Evolutionary conservation across 2,113 vertebrate species (phyloP).

Genomic region (Theropithecus gelada): DNA sequence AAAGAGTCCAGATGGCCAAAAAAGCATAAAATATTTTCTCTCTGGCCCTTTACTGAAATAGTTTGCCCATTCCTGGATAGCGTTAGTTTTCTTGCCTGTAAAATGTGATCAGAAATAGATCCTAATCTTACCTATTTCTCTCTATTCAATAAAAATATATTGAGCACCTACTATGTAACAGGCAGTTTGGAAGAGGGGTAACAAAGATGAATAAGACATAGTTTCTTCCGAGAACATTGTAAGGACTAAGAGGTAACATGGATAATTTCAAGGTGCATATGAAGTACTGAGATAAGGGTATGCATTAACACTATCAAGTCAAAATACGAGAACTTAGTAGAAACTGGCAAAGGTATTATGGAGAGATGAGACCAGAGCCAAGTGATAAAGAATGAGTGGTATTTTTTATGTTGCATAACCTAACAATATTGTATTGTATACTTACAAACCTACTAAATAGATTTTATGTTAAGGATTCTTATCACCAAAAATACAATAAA

Average conservation of each 20-base stretch:
- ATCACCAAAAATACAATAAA: background rate
- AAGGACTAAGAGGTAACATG: background rate
- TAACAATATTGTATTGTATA: background rate
- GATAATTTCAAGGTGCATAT: background rate
- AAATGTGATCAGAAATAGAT: background rate
- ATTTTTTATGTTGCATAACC: background rate
- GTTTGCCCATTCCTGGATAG: background rate
- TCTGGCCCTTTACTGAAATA: background rate
- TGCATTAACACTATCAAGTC: background rate
- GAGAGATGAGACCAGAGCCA: background rate
- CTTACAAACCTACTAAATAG: background rate
- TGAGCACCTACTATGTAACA: background rate
- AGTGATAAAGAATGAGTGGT: background rate
- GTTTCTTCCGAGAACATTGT: background rate
- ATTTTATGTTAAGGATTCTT: background rate
- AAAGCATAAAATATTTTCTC: background rate
- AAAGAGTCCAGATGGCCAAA: background rate
- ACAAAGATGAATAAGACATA: background rate
- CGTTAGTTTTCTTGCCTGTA: background rate
- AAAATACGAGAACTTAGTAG: background rate
- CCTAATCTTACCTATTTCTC: background rate
- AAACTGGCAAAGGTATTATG: background rate
- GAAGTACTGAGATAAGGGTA: background rate
- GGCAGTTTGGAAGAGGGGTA: accelerated
- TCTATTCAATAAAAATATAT: background rate